Conservation (phyloP, 1,140 invertebrate genomes). For the Heliconius eleuchia region DNA sequence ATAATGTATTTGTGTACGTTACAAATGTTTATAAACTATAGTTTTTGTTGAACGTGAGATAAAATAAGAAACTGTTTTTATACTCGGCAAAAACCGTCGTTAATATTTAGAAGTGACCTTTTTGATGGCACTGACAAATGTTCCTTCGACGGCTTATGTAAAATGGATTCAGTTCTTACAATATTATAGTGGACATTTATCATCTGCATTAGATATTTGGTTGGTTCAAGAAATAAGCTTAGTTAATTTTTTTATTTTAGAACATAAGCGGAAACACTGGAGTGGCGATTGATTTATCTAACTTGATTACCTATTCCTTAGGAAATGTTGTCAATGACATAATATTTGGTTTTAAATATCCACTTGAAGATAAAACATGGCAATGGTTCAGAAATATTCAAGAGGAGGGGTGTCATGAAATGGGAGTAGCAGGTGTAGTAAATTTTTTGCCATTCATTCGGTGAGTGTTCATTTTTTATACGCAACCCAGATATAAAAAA, state of each 20-base stretch:
- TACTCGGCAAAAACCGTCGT: constrained; percentile 43
- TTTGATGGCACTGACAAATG: constrained; percentile 59
- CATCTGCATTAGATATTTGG: background rate
- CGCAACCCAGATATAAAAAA: background rate
- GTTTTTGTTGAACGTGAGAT: constrained; percentile 3
- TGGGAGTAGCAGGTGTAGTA: constrained; percentile 89
- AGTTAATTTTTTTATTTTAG: constrained; percentile 36
- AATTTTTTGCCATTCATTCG: constrained; percentile 92
- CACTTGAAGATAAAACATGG: constrained; percentile 87
- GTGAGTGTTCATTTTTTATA: constrained; percentile 68
- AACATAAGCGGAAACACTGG: constrained; percentile 56
- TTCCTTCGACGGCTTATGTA: constrained; percentile 19
- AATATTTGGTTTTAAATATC: constrained; percentile 88
- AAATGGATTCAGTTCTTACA: background rate
- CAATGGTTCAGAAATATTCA: constrained; percentile 87
- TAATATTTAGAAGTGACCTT: constrained; percentile 64
- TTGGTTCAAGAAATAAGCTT: background rate
- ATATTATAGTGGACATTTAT: background rate
- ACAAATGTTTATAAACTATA: background rate
- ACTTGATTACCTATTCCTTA: constrained; percentile 85
- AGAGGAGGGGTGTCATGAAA: constrained; percentile 89
- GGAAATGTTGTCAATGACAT: constrained; percentile 89
- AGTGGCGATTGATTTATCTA: constrained; percentile 51
- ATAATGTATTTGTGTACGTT: background rate
- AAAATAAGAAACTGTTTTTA: constrained; percentile 35